Base-by-base conservation (phyloP, 2,797 vertebrate species). In the Hippocampus kuda region DNA sequence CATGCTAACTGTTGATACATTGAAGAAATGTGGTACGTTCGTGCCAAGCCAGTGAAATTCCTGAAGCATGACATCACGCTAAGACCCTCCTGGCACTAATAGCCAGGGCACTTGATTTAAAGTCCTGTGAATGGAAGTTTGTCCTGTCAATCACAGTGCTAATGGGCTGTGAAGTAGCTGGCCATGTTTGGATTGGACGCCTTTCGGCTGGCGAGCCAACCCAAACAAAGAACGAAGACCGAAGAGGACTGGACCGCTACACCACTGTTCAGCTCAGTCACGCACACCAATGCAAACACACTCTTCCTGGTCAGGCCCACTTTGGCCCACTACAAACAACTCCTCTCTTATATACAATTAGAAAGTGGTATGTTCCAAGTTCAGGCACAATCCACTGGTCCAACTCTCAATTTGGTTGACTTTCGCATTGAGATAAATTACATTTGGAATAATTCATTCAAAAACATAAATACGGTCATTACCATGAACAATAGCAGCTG, bases 81-180 rank as follows among this genome's bases (percentile, higher is more conserved):
- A 76, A 76, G 80, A 82, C 82, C n/a, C 68, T 72, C 49, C 75
- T 87, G 84, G 86, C 79, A 80, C 66, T 15, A 53, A 67, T 18
- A 53, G 26, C 61, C 38, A 46, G 12, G 12, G 75, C 65, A 73
- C 73, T 79, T 80, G 68, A 75, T 77, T 78, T 70, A 77, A 77
- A 85, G 77, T 78, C 53, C 87, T 80, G 75, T 91, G 91, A 92
- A 87, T 92, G 89, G 92, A 88, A 87, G 91, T 85, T 90, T 81
- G 86, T 77, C 88, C 88, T 88, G 93, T 93, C 92, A 91, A 84
- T 91, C 91, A 90, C 65, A 67, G 51, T 78, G 85, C 87, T 90
- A 93, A 92, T 90, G 85, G 84, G 71, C 87, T 91, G 90, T 89
- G 83, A 91, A 93, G 88, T 81, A 83, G 79, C 77, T 81, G 84